Percentiles rank a stretch among this genome's conserved stretches.
Conservation (phyloP, 2,113 vertebrate genomes). For the Pelecanus crispus region DNA sequence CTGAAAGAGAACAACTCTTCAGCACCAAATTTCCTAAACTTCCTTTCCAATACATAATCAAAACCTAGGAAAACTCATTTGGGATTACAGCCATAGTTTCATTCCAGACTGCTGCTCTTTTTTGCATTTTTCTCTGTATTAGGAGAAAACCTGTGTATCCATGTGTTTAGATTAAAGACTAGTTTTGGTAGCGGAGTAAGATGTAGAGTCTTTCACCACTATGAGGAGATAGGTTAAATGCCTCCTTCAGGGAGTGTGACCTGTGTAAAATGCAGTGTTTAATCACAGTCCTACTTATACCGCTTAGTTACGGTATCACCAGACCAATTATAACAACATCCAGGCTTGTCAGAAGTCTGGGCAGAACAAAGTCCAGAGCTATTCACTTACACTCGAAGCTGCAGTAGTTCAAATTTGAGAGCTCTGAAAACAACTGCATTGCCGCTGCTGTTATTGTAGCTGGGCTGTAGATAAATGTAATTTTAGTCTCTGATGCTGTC, state of each 20-base stretch:
- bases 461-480: background rate
- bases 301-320: background rate
- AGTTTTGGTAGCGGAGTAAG: background rate
- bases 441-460: background rate
- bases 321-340: background rate
- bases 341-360: background rate
- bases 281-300: background rate
- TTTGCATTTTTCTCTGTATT: background rate
- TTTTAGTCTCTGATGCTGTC: slow-evolving; percentile 4
- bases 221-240: background rate
- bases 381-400: background rate
- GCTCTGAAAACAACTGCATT: background rate
- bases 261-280: background rate
- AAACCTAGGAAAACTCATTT: background rate
- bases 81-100: background rate
- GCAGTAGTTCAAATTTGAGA: background rate
- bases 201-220: background rate
- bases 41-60: background rate
- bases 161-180: background rate
- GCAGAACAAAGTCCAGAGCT: background rate
- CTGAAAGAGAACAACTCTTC: background rate
- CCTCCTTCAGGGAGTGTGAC: background rate
- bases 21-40: background rate
- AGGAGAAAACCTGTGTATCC: background rate
- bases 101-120: background rate